These are phyloP conservation scores for Orchestia grillus DNA, from an alignment of 1,140 invertebrate genomes.

Conservation along the genomic window DNA sequence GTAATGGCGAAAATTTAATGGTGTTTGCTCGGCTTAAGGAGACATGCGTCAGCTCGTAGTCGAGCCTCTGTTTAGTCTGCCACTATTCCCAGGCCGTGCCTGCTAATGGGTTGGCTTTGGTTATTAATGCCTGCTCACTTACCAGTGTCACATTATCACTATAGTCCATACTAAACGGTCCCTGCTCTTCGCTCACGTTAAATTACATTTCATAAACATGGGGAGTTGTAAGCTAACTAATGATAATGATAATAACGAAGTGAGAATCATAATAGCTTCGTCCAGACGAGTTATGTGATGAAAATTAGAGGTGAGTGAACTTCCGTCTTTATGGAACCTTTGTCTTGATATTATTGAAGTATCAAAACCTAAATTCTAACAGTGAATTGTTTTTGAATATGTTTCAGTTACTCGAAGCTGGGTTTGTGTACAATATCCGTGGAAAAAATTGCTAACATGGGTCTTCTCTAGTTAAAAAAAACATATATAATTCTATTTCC, in stretches of 20 bases:
- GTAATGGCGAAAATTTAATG: slow-evolving; percentile 54
- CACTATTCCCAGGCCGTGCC: background rate
- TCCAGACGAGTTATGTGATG: background rate
- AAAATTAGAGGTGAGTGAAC: background rate
- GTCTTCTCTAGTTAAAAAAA: background rate
- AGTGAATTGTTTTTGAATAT: too few species aligned
- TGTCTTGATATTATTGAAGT: too few species aligned
- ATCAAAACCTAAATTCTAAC: too few species aligned
- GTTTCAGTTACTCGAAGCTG: too few species aligned
- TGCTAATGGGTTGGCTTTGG: background rate
- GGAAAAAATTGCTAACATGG: background rate
- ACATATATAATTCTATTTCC: too few species aligned
- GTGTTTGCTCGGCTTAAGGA: slow-evolving; percentile 52
- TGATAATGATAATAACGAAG: too few species aligned
- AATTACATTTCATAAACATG: too few species aligned
- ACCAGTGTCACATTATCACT: background rate
- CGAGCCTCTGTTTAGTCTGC: background rate
- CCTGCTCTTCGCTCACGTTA: too few species aligned
- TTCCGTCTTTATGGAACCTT: too few species aligned
- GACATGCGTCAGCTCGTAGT: background rate
- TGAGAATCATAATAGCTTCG: too few species aligned
- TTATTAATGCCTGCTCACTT: background rate
- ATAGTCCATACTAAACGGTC: too few species aligned
- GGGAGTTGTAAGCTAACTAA: too few species aligned
- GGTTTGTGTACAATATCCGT: background rate